phyloP scores from a whole-genome alignment of 1,140 invertebrate species.

The Platyscapa corneri region DNA sequence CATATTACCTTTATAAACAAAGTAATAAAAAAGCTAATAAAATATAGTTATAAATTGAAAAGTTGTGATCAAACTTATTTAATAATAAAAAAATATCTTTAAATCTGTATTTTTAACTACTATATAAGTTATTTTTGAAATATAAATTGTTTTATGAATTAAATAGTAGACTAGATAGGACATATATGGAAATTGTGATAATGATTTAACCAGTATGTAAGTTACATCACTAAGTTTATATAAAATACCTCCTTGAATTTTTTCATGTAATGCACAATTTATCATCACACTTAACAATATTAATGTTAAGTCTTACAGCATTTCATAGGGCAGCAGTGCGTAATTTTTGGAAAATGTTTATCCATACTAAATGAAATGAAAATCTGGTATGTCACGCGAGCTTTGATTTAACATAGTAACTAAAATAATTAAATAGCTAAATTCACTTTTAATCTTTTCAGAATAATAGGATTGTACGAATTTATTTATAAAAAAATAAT shows the following conservation, averaged over 20 bases:
- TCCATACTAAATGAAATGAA: slow-evolving; percentile 21
- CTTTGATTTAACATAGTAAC: slow-evolving; percentile 5
- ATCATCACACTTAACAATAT: slow-evolving; percentile 58
- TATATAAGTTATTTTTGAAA: too few relatives aligned
- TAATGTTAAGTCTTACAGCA: slow-evolving; percentile 58
- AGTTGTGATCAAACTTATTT: not conserved
- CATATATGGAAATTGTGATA: too few relatives aligned
- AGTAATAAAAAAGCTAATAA: too few relatives aligned
- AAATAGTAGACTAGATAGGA: too few relatives aligned
- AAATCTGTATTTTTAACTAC: not conserved
- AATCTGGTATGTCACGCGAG: not conserved
- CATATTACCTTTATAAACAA: too few relatives aligned
- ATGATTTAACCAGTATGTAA: too few relatives aligned
- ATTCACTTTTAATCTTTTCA: not conserved
- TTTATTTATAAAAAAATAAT: not conserved
- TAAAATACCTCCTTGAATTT: too few relatives aligned
- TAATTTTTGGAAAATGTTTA: slow-evolving; percentile 43
- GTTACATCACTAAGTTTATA: too few relatives aligned
- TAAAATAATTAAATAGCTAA: too few relatives aligned
- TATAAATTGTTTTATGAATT: too few relatives aligned
- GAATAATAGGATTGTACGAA: not conserved
- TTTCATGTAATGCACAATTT: slow-evolving; percentile 53
- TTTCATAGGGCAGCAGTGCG: slow-evolving; percentile 49
- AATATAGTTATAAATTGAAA: not conserved
- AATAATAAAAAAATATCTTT: not conserved